These are phyloP conservation scores for Brachionus koreanus DNA, from an alignment of 1,140 invertebrate genomes.

Conservation along the genomic window DNA sequence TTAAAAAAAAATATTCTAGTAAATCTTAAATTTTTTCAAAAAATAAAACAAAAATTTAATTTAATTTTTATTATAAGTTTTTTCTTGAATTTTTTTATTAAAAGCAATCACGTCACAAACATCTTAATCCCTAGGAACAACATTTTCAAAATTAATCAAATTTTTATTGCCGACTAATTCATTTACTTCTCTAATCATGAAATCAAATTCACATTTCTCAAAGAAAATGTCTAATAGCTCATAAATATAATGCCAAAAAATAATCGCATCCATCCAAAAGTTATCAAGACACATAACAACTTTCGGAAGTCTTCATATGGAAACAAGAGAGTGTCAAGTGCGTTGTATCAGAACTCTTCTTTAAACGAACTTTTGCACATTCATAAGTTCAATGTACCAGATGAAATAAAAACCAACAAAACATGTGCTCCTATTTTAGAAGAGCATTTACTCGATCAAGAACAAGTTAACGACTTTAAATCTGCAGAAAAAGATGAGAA, in stretches of 20 bases:
- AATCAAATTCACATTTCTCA: background rate
- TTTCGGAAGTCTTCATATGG: background rate
- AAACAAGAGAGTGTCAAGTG: background rate
- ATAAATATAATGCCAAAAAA: background rate
- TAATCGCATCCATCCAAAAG: background rate
- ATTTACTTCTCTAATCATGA: background rate
- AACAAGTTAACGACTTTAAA: background rate
- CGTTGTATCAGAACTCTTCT: background rate
- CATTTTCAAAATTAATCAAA: background rate
- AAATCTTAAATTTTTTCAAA: no score
- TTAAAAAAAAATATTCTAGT: no score
- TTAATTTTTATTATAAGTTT: no score
- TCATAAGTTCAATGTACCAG: background rate
- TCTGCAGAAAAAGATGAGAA: background rate
- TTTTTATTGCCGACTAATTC: background rate
- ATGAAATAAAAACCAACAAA: background rate
- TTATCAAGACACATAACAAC: background rate
- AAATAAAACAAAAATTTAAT: no score
- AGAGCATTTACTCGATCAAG: background rate
- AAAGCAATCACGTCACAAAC: background rate
- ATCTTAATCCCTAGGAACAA: background rate
- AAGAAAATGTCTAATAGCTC: background rate
- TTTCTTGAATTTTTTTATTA: background rate
- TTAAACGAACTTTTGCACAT: background rate
- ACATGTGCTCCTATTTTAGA: background rate